Percentiles rank a stretch among this genome's conserved stretches.
These are phyloP conservation scores for Drosophila takahashii DNA, from an alignment of 1,140 invertebrate genomes.

Conservation along the genomic window DNA sequence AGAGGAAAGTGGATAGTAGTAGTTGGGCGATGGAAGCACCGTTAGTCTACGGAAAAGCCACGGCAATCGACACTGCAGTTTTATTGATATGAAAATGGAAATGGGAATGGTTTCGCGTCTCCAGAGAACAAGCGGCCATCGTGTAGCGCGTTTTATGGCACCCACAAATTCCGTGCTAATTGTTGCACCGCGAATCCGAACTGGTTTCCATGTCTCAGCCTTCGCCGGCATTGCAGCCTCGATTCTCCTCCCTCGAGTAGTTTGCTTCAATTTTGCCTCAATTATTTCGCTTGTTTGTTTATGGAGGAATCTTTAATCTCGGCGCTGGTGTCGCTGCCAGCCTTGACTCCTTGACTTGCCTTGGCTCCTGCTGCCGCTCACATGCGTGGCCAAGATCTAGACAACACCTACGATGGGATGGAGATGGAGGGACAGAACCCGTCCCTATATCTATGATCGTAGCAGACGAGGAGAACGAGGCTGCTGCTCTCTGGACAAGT, in stretches of 20 bases:
- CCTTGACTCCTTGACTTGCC: slow-evolving; percentile 57
- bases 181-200: slow-evolving; percentile 70
- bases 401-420: slow-evolving; percentile 51
- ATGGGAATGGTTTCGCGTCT: slow-evolving; percentile 51
- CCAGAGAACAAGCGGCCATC: slow-evolving; percentile 71
- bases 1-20: slow-evolving; percentile 8
- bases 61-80: slow-evolving; percentile 21
- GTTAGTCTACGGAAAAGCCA: slow-evolving; percentile 30
- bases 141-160: slow-evolving; percentile 81
- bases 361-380: slow-evolving; percentile 29
- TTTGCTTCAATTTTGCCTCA: slow-evolving; percentile 84
- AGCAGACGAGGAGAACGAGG: neutral
- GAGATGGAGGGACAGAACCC: slow-evolving; percentile 3
- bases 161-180: slow-evolving; percentile 82
- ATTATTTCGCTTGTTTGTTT: slow-evolving; percentile 84
- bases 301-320: slow-evolving; percentile 83
- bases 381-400: slow-evolving; percentile 80
- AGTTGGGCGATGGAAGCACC: slow-evolving; percentile 11
- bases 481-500: slow-evolving; percentile 54
- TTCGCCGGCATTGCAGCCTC: slow-evolving; percentile 10
- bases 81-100: slow-evolving; percentile 57
- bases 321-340: slow-evolving; percentile 61
- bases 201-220: slow-evolving; percentile 30
- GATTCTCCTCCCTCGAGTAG: slow-evolving; percentile 40
- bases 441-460: slow-evolving; percentile 67